Evolutionary conservation across 2,888 invertebrate species (phyloP), one percentile per base, ranked within the genome.

Genomic region (Drosophila barbarae): DNA sequence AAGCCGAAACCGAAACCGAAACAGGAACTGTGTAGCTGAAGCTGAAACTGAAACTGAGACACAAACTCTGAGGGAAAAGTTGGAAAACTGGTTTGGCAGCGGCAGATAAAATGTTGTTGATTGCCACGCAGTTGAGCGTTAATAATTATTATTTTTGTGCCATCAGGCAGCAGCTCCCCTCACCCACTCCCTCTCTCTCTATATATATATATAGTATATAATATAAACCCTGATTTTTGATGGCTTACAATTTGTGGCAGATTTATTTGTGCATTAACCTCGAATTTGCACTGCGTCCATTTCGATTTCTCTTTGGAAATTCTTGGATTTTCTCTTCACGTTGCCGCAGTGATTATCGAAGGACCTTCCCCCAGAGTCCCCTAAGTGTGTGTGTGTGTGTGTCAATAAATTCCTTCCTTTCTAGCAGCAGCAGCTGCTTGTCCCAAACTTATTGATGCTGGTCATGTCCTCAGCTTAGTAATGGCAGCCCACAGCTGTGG

Each of bases 71-170:
- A 46, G 49, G 47, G 36, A 54, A 54, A 55, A 56, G 44, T 58
- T 51, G 72, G 38, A 54, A 49, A 64, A 63, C 56, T 50, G 56
- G 56, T 51, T 51, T 64, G 66, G 46, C 73, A 74, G 64, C 73
- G 69, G 71, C 74, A 73, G 78, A 79, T 79, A 80, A 79, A 79
- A 79, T 79, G 79, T 78, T 78, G 77, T 78, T 81, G 80, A 81
- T 82, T 81, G 80, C 78, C 78, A 70, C 75, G 73, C 80, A 81
- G 70, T 76, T 76, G 79, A 82, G 80, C 80, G 82, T 81, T 81
- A 81, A 81, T 82, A 81, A 81, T 81, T 81, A 81, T 77, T 51
- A 56, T 63, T 73, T 52, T 64, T 49, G 51, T 39, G 51, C 52
- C 39, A 47, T 12, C 44, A 44, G 15, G 12, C n/a, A 38, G 47